A percentile compares a stretch with the other conserved stretches of the same genome.
phyloP scores from a whole-genome alignment of 2,113 vertebrate species.

The Paralichthys olivaceus region DNA sequence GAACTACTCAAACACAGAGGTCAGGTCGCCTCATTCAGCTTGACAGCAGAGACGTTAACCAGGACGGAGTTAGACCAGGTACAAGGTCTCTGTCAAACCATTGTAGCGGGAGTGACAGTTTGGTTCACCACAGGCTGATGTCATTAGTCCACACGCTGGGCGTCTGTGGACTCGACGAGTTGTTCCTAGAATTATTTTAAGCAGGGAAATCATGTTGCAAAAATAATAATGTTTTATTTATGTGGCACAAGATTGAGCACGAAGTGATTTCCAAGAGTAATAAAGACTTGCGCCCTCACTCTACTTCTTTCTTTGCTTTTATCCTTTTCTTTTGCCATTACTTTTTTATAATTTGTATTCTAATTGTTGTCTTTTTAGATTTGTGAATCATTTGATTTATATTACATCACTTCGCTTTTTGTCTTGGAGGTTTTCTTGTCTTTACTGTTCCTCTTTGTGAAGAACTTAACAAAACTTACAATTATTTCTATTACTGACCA shows the following conservation, averaged over 20 bases:
- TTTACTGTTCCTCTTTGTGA: not conserved
- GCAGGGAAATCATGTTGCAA: not conserved
- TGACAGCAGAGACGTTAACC: slow-evolving; percentile 52
- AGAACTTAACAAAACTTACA: no score
- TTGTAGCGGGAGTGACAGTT: slow-evolving; percentile 18
- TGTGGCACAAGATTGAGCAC: not conserved
- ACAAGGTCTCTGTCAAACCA: slow-evolving; percentile 24
- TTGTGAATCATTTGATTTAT: no score
- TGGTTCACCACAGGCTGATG: slow-evolving; percentile 5
- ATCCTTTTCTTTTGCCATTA: not conserved
- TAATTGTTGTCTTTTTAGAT: not conserved
- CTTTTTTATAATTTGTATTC: not conserved
- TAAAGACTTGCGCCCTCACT: not conserved
- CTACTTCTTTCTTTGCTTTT: not conserved
- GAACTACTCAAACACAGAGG: slow-evolving; percentile 46
- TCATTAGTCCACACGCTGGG: slow-evolving; percentile 7
- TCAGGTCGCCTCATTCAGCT: slow-evolving; percentile 40
- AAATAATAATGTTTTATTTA: not conserved
- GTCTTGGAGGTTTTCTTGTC: no score
- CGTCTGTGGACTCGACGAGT: not conserved
- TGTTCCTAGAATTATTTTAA: not conserved
- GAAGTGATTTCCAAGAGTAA: not conserved
- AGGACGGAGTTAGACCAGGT: slow-evolving; percentile 32
- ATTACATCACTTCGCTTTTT: no score
- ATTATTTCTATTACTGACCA: not conserved